These are phyloP conservation scores for Acanthoscelides obtectus DNA, from an alignment of 2,888 invertebrate species.

Conservation along the genomic window DNA sequence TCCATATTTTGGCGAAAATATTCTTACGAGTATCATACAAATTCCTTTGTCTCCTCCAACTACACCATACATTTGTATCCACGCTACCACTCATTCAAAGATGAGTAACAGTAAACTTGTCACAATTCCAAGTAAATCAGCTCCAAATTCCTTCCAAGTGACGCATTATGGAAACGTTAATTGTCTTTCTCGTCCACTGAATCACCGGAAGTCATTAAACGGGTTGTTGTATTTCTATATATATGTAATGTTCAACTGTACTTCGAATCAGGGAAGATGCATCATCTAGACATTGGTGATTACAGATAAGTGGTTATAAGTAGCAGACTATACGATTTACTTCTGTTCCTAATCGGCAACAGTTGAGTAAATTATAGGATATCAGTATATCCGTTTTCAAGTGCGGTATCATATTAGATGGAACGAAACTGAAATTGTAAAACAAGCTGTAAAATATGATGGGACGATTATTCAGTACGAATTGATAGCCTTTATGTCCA, in stretches of 20 bases:
- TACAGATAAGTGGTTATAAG: background rate
- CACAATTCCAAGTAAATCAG: background rate
- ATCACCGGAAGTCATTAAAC: background rate
- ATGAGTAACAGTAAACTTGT: background rate
- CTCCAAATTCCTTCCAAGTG: background rate
- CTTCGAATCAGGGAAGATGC: background rate
- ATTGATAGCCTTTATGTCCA: background rate
- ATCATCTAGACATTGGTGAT: background rate
- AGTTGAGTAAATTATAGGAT: background rate
- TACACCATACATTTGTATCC: no score
- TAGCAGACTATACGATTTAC: background rate
- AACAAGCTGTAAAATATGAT: background rate
- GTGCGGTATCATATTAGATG: background rate
- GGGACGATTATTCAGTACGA: background rate
- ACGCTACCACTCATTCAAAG: background rate
- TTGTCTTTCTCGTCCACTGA: background rate
- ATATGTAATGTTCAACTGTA: background rate
- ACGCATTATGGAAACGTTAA: background rate
- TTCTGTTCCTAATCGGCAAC: background rate
- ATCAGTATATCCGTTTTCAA: background rate
- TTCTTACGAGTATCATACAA: no score
- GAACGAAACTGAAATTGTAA: background rate
- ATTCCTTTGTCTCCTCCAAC: no score
- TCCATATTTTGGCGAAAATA: no score
- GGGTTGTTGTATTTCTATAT: background rate